Conservation (phyloP, 1,140 invertebrate genomes). For the Bemisia tabaci region DNA sequence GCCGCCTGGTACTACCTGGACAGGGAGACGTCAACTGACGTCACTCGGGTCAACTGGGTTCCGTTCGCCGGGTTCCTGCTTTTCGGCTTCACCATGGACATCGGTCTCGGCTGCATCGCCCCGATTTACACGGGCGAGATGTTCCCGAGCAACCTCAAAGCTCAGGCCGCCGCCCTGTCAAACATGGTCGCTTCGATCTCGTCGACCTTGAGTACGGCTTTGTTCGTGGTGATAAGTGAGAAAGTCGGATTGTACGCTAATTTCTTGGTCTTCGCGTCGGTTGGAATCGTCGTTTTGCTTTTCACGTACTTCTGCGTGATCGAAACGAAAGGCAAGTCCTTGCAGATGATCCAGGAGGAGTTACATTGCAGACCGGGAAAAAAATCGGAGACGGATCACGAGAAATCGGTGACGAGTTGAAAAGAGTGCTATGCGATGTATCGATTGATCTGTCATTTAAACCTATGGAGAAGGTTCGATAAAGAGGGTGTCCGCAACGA, state of each 20-base stretch:
- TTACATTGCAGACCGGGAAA: conserved; percentile 37
- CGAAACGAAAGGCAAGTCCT: conserved; percentile 66
- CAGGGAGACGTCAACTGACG: conserved; percentile 31
- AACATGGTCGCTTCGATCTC: conserved; percentile 42
- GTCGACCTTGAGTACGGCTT: conserved; percentile 65
- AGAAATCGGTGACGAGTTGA: too few relatives aligned
- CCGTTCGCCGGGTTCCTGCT: conserved; percentile 53
- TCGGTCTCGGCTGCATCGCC: conserved; percentile 64
- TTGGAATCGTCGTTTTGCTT: conserved; percentile 41
- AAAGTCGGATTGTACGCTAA: conserved; percentile 49
- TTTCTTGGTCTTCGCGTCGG: conserved; percentile 66
- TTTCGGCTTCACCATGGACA: conserved; percentile 61
- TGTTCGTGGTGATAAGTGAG: conserved; percentile 44
- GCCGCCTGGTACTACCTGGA: conserved; percentile 50
- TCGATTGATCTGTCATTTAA: too few relatives aligned
- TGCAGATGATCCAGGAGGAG: conserved; percentile 58
- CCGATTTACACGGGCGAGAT: conserved; percentile 66
- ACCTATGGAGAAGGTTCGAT: too few relatives aligned
- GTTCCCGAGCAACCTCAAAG: conserved; percentile 59
- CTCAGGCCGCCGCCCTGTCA: conserved; percentile 54
- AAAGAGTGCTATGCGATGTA: too few relatives aligned
- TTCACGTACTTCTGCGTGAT: conserved; percentile 55
- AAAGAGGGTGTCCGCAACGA: too few relatives aligned
- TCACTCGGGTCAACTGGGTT: conserved; percentile 42
- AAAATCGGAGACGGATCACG: too few relatives aligned